Evolutionary conservation across 2,888 invertebrate genomes (phyloP), one percentile per base, ranked within the genome.

Genomic region (Lithophane semibrunnea): DNA sequence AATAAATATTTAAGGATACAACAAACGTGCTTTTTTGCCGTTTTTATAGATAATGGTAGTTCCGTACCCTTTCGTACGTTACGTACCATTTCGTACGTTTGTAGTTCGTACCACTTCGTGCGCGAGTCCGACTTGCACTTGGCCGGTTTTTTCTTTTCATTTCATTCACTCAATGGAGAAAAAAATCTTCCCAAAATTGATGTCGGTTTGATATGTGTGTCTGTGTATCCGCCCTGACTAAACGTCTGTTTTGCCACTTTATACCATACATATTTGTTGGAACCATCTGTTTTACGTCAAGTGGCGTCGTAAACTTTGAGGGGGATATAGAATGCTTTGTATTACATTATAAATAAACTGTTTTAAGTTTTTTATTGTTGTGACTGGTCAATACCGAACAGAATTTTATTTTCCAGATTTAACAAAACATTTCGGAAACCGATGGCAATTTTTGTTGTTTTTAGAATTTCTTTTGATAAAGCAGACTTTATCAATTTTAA

Each of bases 251-350:
- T 86, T 84, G 85, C 86, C 88, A 89, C 88, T 91, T 88, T 90
- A 91, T 77, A 88, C 89, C 85, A 87, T 86, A 83, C 74, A 90
- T 94, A 93, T 95, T 95, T 94, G 92, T 94, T 93, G 87, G 89
- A 90, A 91, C 77, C 95, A 95, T 95, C 95, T 95, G 95, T 85
- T 93, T 91, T 88, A 87, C 89, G 92, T 95, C 95, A 93, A 92
- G 91, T 89, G 88, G 86, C 80, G 90, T 93, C 93, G 92, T 95
- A 94, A 93, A 91, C 90, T 92, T 90, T 90, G 88, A 92, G 92
- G 92, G 93, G 92, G 91, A 90, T 88, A 86, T 83, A 86, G 91
- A 87, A 87, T 88, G 90, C 93, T 93, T 94, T 94, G 92, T 94
- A 87, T 89, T 89, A 87, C 75, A 80, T 76, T 89, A 90, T 88